phyloP scores from a whole-genome alignment of 2,113 vertebrate species.

The Megatriorchis doriae region DNA sequence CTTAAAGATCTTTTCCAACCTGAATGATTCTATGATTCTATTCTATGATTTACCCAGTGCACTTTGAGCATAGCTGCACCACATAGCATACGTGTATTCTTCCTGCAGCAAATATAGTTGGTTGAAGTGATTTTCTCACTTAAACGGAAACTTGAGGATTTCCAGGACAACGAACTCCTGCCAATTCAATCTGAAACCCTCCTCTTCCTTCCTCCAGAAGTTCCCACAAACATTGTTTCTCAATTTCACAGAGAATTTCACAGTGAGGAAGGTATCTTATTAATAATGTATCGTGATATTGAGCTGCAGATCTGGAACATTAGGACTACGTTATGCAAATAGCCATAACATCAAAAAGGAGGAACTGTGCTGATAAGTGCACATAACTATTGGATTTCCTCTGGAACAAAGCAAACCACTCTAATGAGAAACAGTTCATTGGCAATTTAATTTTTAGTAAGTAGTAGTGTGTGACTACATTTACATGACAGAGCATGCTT shows the following conservation, averaged over 20 bases:
- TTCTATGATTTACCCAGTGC: neutral
- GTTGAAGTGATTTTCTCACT: neutral
- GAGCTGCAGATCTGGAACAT: neutral
- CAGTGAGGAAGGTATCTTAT: neutral
- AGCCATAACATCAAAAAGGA: neutral
- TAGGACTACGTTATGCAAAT: neutral
- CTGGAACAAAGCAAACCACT: neutral
- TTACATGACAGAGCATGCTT: neutral
- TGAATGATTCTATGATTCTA: neutral
- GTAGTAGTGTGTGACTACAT: neutral
- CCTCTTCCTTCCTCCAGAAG: neutral
- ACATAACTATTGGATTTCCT: neutral
- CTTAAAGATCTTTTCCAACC: neutral
- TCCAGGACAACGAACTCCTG: neutral
- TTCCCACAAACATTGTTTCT: neutral
- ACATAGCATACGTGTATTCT: rapidly evolving
- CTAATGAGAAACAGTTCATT: neutral
- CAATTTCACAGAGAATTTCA: neutral
- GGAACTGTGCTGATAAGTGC: neutral
- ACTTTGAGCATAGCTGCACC: neutral
- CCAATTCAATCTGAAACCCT: neutral
- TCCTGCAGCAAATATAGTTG: neutral
- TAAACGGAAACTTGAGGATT: neutral
- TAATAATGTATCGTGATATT: neutral
- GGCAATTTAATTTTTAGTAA: neutral